Evolutionary conservation across 37 sponge, comb jelly and placozoan species (phyloP).

Genomic region (Ianthella basta): DNA sequence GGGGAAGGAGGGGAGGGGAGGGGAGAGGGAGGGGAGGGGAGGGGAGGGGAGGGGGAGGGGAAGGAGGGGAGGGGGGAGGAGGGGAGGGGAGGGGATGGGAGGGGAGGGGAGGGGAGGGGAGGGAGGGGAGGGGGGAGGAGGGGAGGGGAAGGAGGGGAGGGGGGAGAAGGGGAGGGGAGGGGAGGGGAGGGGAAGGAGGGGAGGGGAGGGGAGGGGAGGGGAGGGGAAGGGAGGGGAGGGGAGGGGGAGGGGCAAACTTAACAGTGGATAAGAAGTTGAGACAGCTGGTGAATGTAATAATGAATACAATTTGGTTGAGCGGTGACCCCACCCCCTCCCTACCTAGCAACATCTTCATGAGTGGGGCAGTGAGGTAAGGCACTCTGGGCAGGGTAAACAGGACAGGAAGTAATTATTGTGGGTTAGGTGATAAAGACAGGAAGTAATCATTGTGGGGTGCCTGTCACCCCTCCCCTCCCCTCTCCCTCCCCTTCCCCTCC

Average conservation of each 20-base stretch:
- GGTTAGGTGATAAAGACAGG: neutral
- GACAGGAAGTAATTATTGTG: neutral
- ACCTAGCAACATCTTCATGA: conserved; percentile 27
- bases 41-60: neutral
- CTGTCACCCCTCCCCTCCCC: too few species aligned
- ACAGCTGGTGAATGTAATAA: neutral
- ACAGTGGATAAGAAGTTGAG: neutral
- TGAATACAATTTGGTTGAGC: neutral
- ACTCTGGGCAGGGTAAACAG: neutral
- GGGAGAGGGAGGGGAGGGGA: neutral
- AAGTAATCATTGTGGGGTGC: neutral
- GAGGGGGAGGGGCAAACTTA: neutral
- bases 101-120: neutral
- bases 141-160: neutral
- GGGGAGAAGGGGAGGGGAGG: neutral
- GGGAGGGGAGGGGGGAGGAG: neutral
- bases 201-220: neutral
- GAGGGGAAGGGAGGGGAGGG: neutral
- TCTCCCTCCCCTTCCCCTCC: too few species aligned
- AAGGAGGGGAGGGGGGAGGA: neutral
- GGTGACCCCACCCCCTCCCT: neutral
- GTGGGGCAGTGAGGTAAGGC: conserved; percentile 5
- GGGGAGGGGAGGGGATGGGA: neutral
- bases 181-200: neutral
- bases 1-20: neutral